Base-by-base conservation (phyloP, 1,140 invertebrate species). In the Bilobella aurantiaca region DNA sequence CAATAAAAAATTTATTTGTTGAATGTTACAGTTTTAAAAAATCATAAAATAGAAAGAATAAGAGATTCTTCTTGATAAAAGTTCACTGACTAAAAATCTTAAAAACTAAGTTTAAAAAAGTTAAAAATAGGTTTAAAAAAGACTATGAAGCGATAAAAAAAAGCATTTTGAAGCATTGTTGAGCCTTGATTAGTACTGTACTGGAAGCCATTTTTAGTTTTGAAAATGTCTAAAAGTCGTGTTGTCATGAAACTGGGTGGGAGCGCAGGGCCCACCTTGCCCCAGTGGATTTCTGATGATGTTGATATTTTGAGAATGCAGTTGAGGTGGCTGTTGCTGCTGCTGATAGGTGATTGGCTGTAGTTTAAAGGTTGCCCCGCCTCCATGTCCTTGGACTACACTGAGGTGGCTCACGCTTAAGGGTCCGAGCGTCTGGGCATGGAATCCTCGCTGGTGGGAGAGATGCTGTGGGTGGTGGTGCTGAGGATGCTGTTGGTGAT, bases 141-240 rank as follows among this genome's bases (percentile, higher is more conserved):
- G n/a, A n/a, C n/a, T n/a, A n/a, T n/a, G n/a, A n/a, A n/a, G n/a
- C n/a, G n/a, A n/a, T n/a, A n/a, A n/a, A n/a, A n/a, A n/a, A n/a
- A n/a, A n/a, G n/a, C n/a, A n/a, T n/a, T n/a, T n/a, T n/a, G n/a
- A n/a, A n/a, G n/a, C n/a, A n/a, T n/a, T n/a, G n/a, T n/a, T n/a
- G n/a, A n/a, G n/a, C n/a, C n/a, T n/a, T n/a, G n/a, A n/a, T n/a
- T n/a, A n/a, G n/a, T n/a, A n/a, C n/a, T n/a, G n/a, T n/a, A n/a
- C n/a, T n/a, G n/a, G n/a, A n/a, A n/a, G n/a, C n/a, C n/a, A n/a
- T 23, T 32, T 32, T 62, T 62, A 32, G 31, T 34, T 62, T 14
- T 31, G 32, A 42, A 62, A 42, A 42, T 42, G 34, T 62, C 42
- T 61, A 27, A 46, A 53, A 53, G 49, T 53, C 14, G 14, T 53